These are phyloP conservation scores for Aldabrachelys gigantea DNA, from an alignment of 2,113 vertebrate genomes.

Conservation along the genomic window DNA sequence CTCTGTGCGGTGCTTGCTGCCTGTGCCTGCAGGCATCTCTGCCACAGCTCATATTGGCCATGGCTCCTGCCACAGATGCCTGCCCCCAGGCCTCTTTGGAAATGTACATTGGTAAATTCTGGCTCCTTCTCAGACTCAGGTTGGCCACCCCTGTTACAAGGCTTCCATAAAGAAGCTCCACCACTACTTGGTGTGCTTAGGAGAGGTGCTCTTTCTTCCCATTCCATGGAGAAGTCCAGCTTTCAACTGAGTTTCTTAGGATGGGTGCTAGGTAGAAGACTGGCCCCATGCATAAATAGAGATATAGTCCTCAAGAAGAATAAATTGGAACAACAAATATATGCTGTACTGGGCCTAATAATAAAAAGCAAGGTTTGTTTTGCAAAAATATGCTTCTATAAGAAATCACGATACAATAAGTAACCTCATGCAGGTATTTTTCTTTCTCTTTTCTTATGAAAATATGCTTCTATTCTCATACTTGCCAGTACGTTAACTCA, in stretches of 20 bases:
- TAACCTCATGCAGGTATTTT: neutral
- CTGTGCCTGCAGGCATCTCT: too few relatives aligned
- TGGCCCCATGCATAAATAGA: neutral
- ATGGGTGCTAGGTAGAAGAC: neutral
- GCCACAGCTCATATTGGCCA: too few relatives aligned
- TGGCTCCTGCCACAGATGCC: too few relatives aligned
- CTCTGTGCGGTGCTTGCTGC: too few relatives aligned
- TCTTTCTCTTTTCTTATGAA: neutral
- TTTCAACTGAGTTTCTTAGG: neutral
- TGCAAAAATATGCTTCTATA: neutral
- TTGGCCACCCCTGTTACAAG: too few relatives aligned
- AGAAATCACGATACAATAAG: rapidly evolving
- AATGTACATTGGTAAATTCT: too few relatives aligned
- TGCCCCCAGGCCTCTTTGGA: too few relatives aligned
- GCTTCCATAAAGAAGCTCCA: too few relatives aligned
- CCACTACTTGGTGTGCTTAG: too few relatives aligned
- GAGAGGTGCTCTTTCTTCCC: neutral
- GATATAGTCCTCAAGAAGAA: neutral
- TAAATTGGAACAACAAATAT: neutral
- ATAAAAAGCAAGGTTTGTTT: neutral
- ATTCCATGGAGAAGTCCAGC: neutral
- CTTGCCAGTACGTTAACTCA: neutral
- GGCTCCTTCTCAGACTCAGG: too few relatives aligned
- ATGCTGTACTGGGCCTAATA: neutral
- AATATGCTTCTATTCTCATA: neutral